Conservation (phyloP, 1,140 invertebrate species). For the Drosophila pallidifrons region DNA sequence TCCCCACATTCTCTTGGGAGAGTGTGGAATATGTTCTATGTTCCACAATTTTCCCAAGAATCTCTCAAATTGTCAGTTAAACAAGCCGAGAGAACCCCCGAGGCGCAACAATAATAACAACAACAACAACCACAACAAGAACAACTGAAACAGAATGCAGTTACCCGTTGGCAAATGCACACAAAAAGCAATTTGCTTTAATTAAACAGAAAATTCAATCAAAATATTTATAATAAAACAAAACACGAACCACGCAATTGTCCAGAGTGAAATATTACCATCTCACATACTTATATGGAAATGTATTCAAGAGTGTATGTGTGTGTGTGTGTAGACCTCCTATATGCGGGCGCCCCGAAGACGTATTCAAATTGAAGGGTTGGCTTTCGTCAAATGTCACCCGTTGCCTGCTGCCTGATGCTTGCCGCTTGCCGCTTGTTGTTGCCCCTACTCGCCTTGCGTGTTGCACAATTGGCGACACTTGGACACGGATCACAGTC, state of each 20-base stretch:
- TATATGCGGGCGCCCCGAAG: slow-evolving; percentile 76
- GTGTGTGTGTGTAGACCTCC: slow-evolving; percentile 36
- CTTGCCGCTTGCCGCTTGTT: background rate
- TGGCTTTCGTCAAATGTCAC: slow-evolving; percentile 36
- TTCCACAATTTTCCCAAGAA: slow-evolving; percentile 3
- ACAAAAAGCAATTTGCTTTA: slow-evolving; percentile 79
- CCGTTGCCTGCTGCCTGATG: background rate
- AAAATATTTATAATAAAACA: slow-evolving; percentile 80
- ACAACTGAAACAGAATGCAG: background rate
- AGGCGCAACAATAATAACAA: slow-evolving; percentile 7
- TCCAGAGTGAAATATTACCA: slow-evolving; percentile 32
- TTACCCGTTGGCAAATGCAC: slow-evolving; percentile 56
- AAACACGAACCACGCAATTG: slow-evolving; percentile 48
- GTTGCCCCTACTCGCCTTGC: background rate
- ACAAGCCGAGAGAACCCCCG: background rate
- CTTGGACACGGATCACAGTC: slow-evolving; percentile 60
- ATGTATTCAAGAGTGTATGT: background rate
- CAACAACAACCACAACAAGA: slow-evolving; percentile 1
- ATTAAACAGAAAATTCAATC: slow-evolving; percentile 83
- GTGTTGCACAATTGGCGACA: slow-evolving; percentile 61
- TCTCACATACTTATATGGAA: background rate
- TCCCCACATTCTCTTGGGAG: background rate
- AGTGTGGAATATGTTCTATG: background rate
- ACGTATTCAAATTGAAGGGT: slow-evolving; percentile 69
- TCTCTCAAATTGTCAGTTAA: slow-evolving; percentile 1